phyloP scores from a whole-genome alignment of 2,888 invertebrate species.

The Xanthostigma xanthostigma region DNA sequence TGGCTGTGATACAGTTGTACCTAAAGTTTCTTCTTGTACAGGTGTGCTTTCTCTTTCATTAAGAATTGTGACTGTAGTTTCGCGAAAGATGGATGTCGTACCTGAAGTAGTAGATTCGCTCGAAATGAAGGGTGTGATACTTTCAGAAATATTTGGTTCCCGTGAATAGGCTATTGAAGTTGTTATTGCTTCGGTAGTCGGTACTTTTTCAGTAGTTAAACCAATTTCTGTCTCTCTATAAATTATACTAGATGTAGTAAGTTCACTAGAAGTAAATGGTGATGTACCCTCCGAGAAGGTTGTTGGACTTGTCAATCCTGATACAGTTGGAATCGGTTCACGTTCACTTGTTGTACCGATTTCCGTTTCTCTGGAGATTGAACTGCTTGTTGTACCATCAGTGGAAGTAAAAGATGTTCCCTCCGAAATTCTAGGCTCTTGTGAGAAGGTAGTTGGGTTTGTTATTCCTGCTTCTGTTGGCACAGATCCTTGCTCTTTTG shows the following conservation, averaged over 20 bases:
- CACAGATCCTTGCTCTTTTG: too few species aligned
- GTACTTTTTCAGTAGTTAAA: constrained; percentile 7
- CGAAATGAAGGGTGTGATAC: too few species aligned
- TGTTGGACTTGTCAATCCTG: background rate
- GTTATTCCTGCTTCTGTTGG: too few species aligned
- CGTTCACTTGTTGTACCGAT: background rate
- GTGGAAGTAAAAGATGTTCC: constrained; percentile 3
- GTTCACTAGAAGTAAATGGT: constrained; percentile 4
- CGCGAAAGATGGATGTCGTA: too few species aligned
- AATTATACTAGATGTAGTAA: constrained; percentile 2
- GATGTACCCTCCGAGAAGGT: constrained; percentile 5
- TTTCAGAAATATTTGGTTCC: too few species aligned
- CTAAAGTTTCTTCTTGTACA: too few species aligned
- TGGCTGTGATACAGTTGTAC: too few species aligned
- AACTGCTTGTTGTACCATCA: constrained; percentile 6
- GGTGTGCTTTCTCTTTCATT: too few species aligned
- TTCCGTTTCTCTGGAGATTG: background rate
- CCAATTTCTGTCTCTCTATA: background rate
- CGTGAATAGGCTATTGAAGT: constrained; percentile 2
- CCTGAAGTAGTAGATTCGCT: too few species aligned
- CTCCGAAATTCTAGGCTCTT: background rate
- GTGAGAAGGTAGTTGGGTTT: too few species aligned
- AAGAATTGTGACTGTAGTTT: too few species aligned
- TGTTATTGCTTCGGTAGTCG: constrained; percentile 3
- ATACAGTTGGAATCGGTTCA: too few species aligned